A percentile compares a stretch with the other conserved stretches of the same genome.
Evolutionary conservation across 2,113 vertebrate genomes (phyloP).

Genomic region (Lepus europaeus): DNA sequence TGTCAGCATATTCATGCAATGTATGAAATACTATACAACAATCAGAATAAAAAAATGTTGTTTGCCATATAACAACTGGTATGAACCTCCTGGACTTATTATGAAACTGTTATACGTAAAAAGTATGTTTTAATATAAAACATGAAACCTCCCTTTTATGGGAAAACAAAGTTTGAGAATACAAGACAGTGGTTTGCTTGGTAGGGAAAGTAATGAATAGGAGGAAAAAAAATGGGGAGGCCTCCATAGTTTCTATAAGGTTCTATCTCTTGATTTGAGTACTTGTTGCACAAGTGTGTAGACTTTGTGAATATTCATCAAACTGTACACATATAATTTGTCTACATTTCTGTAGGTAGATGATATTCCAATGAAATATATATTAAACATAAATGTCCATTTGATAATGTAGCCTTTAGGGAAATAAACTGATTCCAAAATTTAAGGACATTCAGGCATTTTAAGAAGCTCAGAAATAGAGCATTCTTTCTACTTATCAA

Average conservation of each 20-base stretch:
- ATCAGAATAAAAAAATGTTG: neutral
- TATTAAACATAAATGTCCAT: neutral
- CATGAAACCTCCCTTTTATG: neutral
- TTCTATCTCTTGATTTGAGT: neutral
- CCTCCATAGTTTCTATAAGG: rapidly evolving
- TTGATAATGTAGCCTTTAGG: neutral
- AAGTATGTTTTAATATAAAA: neutral
- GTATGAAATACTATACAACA: neutral
- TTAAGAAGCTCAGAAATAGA: constrained; percentile 15
- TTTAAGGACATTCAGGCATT: neutral
- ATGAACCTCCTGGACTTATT: neutral
- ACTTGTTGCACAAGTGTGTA: neutral
- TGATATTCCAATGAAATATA: neutral
- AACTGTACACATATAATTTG: neutral
- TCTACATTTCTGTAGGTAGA: neutral
- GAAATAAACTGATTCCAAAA: constrained; percentile 6
- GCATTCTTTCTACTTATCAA: neutral
- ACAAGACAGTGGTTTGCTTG: neutral
- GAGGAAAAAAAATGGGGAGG: neutral
- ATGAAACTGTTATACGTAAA: neutral
- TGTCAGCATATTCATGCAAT: neutral
- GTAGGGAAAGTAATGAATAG: neutral
- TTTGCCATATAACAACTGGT: neutral
- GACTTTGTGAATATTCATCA: neutral
- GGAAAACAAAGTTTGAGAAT: neutral